These are phyloP conservation scores for Anoplolepis gracilipes DNA, from an alignment of 1,140 invertebrate species.

Conservation along the genomic window DNA sequence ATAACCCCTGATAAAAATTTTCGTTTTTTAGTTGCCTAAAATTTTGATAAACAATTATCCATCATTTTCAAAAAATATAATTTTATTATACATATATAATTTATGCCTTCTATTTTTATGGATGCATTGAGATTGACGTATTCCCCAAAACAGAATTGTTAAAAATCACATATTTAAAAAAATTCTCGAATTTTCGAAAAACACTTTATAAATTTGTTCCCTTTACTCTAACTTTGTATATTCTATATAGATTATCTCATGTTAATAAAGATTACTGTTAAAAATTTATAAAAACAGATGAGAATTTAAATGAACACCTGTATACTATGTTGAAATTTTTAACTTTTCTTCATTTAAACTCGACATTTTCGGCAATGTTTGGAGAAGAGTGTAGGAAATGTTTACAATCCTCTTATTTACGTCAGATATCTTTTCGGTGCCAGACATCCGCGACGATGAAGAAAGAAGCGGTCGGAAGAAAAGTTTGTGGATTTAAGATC, in stretches of 20 bases:
- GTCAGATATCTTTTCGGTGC: constrained; percentile 46
- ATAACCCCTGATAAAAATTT: too few species aligned
- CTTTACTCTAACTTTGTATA: too few species aligned
- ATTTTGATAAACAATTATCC: neutral
- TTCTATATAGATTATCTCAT: neutral
- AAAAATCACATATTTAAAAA: neutral
- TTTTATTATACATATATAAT: neutral
- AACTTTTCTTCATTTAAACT: neutral
- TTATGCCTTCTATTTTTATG: neutral
- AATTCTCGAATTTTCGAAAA: too few species aligned
- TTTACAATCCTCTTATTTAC: constrained; percentile 62
- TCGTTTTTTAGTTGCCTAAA: neutral
- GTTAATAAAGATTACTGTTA: neutral
- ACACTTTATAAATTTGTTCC: neutral
- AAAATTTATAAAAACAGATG: neutral
- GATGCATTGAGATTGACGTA: neutral
- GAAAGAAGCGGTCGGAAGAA: constrained; percentile 29
- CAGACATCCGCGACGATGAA: constrained; percentile 52
- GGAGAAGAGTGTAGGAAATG: constrained; percentile 5
- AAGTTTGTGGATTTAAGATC: constrained; percentile 67
- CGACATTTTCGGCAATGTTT: neutral
- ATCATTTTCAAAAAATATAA: neutral
- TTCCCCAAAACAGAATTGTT: neutral
- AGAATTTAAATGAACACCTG: neutral
- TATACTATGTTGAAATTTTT: constrained; percentile 20